Conservation (phyloP, 2,797 vertebrate genomes). For the Pterois miles region DNA sequence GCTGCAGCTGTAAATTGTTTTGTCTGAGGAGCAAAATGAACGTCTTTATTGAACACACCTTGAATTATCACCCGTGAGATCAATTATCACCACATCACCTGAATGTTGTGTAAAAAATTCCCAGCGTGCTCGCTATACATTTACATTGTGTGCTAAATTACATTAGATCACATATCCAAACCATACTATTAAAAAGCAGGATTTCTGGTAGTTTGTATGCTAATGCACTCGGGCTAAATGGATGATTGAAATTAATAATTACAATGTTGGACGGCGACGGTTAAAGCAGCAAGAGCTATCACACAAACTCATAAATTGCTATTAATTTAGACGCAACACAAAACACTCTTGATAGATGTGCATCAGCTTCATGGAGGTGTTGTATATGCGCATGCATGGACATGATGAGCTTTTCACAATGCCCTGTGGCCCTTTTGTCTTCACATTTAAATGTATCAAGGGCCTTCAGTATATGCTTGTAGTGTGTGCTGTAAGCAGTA, state of each 20-base stretch:
- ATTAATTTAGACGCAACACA: conserved; percentile 65
- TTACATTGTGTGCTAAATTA: conserved; percentile 47
- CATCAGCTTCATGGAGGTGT: conserved; percentile 54
- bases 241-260: conserved; percentile 72
- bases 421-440: conserved; percentile 73
- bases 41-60: conserved; percentile 32
- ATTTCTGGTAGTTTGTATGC: conserved; percentile 61
- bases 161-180: conserved; percentile 51
- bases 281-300: conserved; percentile 61
- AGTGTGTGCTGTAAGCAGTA: conserved; percentile 73
- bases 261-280: conserved; percentile 55
- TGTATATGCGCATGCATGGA: conserved; percentile 49
- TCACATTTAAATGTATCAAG: conserved; percentile 69
- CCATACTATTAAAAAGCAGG: conserved; percentile 52
- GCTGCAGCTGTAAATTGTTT: conserved; percentile 11
- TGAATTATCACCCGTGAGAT: conserved; percentile 49
- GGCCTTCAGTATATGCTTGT: conserved; percentile 72
- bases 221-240: conserved; percentile 58
- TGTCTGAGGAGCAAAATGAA: conserved; percentile 20
- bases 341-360: conserved; percentile 62
- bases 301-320: conserved; percentile 74
- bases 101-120: conserved; percentile 12
- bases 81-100: conserved; percentile 8
- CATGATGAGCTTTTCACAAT: conserved; percentile 51
- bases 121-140: conserved; percentile 18